These are phyloP conservation scores for Paralvinella palmiformis DNA, from an alignment of 1,140 invertebrate genomes.

Conservation along the genomic window DNA sequence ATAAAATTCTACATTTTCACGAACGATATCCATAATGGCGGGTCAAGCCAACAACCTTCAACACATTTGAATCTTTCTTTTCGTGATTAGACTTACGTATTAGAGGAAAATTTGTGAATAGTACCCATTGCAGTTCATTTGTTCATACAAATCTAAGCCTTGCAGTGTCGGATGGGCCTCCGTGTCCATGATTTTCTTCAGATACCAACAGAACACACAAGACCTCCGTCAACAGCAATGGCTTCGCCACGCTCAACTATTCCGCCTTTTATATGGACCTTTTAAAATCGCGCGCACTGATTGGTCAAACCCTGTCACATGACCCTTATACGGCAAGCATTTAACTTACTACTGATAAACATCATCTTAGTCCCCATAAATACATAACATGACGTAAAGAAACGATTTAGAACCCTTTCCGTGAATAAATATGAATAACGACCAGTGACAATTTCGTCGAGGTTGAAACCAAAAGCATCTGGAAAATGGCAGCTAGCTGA, in stretches of 20 bases:
- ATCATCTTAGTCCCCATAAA: too few relatives aligned
- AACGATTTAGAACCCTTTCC: too few relatives aligned
- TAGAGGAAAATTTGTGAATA: constrained; percentile 38
- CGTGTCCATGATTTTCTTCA: constrained; percentile 44
- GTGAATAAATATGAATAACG: too few relatives aligned
- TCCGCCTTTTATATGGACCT: constrained; percentile 29
- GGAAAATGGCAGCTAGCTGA: too few relatives aligned
- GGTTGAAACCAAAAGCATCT: too few relatives aligned
- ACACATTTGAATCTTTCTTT: constrained; percentile 1
- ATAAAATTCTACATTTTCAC: background rate
- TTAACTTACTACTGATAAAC: too few relatives aligned
- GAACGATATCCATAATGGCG: constrained; percentile 1
- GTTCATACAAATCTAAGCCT: constrained; percentile 44
- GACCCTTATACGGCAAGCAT: too few relatives aligned
- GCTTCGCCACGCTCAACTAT: constrained; percentile 22
- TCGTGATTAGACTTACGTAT: background rate
- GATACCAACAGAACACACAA: constrained; percentile 39
- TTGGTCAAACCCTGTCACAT: constrained; percentile 33
- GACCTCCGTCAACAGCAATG: constrained; percentile 35
- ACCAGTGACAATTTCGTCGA: too few relatives aligned
- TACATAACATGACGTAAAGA: too few relatives aligned
- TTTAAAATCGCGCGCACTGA: constrained; percentile 39
- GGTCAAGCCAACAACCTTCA: background rate
- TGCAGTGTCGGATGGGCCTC: constrained; percentile 49
- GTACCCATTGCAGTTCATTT: constrained; percentile 45